These are phyloP conservation scores for Drosophila takahashii DNA, from an alignment of 1,140 invertebrate species.

Conservation along the genomic window DNA sequence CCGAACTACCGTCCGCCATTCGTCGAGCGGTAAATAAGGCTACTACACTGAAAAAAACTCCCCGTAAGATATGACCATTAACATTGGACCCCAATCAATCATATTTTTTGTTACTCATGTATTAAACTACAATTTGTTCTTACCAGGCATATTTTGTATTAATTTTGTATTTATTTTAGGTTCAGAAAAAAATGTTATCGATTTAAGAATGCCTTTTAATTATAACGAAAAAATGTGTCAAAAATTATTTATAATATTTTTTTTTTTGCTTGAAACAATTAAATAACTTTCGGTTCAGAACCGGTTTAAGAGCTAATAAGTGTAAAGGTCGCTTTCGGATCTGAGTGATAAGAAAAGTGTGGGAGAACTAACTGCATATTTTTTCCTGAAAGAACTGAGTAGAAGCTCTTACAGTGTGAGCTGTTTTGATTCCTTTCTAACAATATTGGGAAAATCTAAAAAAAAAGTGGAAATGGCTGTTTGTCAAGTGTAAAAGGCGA, in stretches of 20 bases:
- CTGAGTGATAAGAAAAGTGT: conserved; percentile 2
- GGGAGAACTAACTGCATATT: neutral
- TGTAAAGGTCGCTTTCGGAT: conserved; percentile 16
- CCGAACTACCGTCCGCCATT: conserved; percentile 37
- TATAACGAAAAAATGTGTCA: no score
- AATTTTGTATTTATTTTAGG: no score
- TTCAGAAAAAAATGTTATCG: no score
- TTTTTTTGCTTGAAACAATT: neutral
- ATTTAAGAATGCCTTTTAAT: no score
- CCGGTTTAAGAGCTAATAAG: neutral
- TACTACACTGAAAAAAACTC: conserved; percentile 8
- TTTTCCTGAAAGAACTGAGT: neutral
- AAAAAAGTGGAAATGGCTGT: neutral
- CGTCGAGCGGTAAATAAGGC: conserved; percentile 28
- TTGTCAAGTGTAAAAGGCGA: conserved; percentile 28
- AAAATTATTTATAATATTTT: no score
- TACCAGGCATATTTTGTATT: no score
- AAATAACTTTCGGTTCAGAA: neutral
- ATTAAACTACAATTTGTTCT: no score
- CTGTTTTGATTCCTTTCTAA: neutral
- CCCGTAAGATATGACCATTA: no score
- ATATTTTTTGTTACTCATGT: no score
- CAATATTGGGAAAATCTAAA: neutral
- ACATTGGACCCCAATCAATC: no score
- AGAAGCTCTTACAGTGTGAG: neutral